Percentiles rank a stretch among this genome's conserved stretches.
These are phyloP conservation scores for Sebastes paucispinis DNA, from an alignment of 2,797 vertebrate species.

Conservation along the genomic window DNA sequence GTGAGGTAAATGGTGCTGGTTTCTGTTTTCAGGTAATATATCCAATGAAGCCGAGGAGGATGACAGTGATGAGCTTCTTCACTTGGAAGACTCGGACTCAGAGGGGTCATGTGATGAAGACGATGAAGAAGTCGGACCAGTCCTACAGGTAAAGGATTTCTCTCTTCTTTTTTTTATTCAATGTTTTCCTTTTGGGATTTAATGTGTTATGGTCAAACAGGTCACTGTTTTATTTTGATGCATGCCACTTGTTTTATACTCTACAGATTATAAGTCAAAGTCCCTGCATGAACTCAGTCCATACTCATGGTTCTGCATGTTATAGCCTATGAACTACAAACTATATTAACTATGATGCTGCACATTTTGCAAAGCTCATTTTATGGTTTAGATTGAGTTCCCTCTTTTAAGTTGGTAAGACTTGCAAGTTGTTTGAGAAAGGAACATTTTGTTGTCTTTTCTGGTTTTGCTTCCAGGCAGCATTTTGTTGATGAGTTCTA, in stretches of 20 bases:
- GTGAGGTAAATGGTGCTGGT: neutral
- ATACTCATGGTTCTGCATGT: no score
- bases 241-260: neutral
- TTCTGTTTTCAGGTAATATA: constrained; percentile 34
- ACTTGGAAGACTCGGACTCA: constrained; percentile 31
- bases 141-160: constrained; percentile 86
- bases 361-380: no score
- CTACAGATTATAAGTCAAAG: neutral
- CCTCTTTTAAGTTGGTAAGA: neutral
- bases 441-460: neutral
- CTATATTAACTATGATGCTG: no score
- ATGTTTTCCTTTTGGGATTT: neutral
- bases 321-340: no score
- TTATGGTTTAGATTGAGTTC: no score
- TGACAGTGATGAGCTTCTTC: constrained; percentile 13
- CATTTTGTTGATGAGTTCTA: neutral
- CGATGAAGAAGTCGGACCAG: constrained; percentile 65
- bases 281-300: neutral
- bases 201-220: neutral
- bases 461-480: no score
- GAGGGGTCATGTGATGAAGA: constrained; percentile 41
- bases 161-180: neutral
- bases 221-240: neutral
- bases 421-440: neutral
- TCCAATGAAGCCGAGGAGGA: constrained; percentile 5